Evolutionary conservation across 2,888 invertebrate genomes (phyloP).

Genomic region (Lycophotia porphyrea): DNA sequence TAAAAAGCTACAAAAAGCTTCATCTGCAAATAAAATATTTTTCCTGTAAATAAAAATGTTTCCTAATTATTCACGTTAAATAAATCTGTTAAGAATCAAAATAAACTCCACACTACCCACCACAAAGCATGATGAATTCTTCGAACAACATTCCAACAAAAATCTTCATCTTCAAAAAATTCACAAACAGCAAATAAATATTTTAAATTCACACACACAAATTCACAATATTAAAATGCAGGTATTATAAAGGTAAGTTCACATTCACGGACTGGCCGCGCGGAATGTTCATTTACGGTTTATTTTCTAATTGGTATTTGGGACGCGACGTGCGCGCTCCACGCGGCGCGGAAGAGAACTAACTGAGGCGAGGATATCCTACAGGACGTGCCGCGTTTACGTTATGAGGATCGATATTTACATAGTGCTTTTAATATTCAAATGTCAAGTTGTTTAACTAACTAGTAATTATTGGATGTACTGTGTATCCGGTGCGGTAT

Average conservation of each 20-base stretch:
- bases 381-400: slow-evolving; percentile 85
- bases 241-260: slow-evolving; percentile 67
- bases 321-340: slow-evolving; percentile 84
- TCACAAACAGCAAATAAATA: slow-evolving; percentile 41
- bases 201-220: slow-evolving; percentile 42
- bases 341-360: slow-evolving; percentile 86
- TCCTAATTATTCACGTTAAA: background rate
- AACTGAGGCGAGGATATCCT: slow-evolving; percentile 85
- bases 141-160: slow-evolving; percentile 52
- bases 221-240: slow-evolving; percentile 37
- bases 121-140: slow-evolving; percentile 47
- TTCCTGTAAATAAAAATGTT: no score
- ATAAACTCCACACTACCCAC: slow-evolving; percentile 50
- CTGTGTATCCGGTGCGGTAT: slow-evolving; percentile 52
- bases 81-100: background rate
- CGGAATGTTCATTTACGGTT: slow-evolving; percentile 73
- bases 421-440: slow-evolving; percentile 88
- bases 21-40: background rate
- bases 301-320: slow-evolving; percentile 79
- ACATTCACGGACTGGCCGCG: slow-evolving; percentile 68
- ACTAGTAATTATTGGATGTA: slow-evolving; percentile 67
- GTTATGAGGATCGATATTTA: slow-evolving; percentile 89
- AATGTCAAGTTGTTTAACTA: slow-evolving; percentile 74
- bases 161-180: slow-evolving; percentile 45
- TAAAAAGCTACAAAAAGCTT: background rate